Base-by-base conservation (phyloP, 2,888 invertebrate species). In the Proisotoma minuta region DNA sequence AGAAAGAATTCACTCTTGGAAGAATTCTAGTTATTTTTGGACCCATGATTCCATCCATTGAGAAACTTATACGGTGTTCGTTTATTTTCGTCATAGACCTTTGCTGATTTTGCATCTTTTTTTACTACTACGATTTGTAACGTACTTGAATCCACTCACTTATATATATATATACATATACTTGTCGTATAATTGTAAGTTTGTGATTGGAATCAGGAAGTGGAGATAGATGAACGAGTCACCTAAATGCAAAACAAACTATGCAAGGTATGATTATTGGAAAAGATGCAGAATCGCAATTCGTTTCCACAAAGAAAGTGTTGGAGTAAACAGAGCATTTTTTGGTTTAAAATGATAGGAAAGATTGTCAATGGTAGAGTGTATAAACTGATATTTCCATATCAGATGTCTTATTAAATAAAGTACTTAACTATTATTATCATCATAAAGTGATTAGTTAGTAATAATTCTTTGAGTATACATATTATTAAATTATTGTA, bases 11-110 rank as follows among this genome's bases (percentile, higher is more conserved):
- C 66, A 64, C 62, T 66, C 62, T 66, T 66, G 66, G 65, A 62
- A 66, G 68, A 69, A 69, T 69, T 69, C 59, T 64, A 69, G 68
- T 57, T 69, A 69, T 69, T 69, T 69, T 69, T 69, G 68, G 65
- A 69, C 68, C 59, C 68, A 51, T 52, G 49, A 48, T 48, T 29
- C 58, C 43, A 50, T 26, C 15, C 49, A 23, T 51, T 28, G 23
- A 51, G 34, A 29, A 60, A 54, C 24, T 52, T 61, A 47, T 61
- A 61, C 50, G 51, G 51, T 62, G 56, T 61, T 63, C 68, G 68
- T 65, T 65, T 68, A 68, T 68, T 68, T 68, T 68, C 65, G 68
- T 65, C 68, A 60, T 68, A 65, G 65, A 59, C n/a, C 65, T 65
- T 63, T 61, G 63, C 65, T 65, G 65, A 65, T 68, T 63, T 68